phyloP scores from a whole-genome alignment of 2,888 invertebrate genomes.

The Barypeithes pellucidus region DNA sequence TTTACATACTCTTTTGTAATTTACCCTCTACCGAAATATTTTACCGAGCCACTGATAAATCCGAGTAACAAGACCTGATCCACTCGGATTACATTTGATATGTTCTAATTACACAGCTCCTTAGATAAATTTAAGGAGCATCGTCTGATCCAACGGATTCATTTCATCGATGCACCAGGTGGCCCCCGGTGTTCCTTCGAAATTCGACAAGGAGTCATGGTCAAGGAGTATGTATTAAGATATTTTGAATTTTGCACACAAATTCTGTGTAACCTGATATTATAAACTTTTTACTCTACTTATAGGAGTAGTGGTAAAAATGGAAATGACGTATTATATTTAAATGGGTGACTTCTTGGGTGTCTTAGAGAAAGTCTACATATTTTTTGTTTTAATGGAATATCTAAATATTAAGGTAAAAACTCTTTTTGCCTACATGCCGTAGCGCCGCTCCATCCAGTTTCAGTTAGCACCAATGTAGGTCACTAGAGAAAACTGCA shows the following conservation, averaged over 20 bases:
- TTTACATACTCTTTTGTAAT: no score
- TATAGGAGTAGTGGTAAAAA: background rate
- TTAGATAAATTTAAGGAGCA: constrained; percentile 42
- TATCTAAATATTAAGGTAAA: no score
- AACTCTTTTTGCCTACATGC: no score
- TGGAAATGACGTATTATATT: background rate
- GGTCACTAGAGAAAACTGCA: no score
- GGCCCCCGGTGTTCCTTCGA: constrained; percentile 33
- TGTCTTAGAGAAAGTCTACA: no score
- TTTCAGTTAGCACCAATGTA: no score
- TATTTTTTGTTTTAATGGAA: no score
- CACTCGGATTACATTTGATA: constrained; percentile 43
- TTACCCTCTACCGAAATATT: background rate
- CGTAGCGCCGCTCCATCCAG: no score
- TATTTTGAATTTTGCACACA: constrained; percentile 16
- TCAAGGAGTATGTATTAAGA: no score
- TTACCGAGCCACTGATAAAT: constrained; percentile 26
- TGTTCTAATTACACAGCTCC: constrained; percentile 46
- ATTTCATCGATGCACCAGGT: constrained; percentile 44
- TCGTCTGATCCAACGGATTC: constrained; percentile 41
- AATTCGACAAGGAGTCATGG: background rate
- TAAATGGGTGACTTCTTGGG: no score
- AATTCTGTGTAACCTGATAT: constrained; percentile 6
- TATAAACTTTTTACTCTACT: background rate
- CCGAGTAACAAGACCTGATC: constrained; percentile 37